These are phyloP conservation scores for Oscheius sp. DNA, from an alignment of 1,140 invertebrate species.

Conservation along the genomic window DNA sequence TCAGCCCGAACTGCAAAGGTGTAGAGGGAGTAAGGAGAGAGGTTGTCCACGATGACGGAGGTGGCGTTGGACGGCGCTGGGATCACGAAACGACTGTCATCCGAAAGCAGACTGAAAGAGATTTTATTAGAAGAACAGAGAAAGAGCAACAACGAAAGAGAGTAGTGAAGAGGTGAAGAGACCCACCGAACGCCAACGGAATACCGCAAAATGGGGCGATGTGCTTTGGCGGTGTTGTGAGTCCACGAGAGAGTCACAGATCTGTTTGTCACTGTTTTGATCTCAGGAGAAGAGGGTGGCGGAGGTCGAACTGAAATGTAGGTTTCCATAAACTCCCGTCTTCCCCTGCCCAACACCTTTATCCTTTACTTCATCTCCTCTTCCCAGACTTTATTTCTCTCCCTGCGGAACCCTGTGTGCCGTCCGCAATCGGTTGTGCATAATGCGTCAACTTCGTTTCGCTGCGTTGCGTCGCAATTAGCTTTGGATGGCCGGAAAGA, in stretches of 20 bases:
- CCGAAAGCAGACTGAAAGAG: slow-evolving; percentile 1
- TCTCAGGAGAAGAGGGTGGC: slow-evolving; percentile 47
- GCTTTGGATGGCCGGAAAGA: no score
- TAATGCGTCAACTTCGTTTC: no score
- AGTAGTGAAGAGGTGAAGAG: not conserved
- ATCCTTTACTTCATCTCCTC: no score
- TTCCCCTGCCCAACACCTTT: no score
- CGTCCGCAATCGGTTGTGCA: no score
- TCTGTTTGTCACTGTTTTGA: slow-evolving; percentile 47
- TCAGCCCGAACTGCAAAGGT: slow-evolving; percentile 53
- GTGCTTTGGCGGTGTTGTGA: slow-evolving; percentile 52
- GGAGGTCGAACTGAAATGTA: slow-evolving; percentile 49
- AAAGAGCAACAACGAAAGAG: not conserved
- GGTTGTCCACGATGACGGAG: slow-evolving; percentile 32
- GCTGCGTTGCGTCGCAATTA: no score
- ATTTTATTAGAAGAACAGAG: not conserved
- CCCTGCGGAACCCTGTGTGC: no score
- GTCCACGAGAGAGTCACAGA: slow-evolving; percentile 51
- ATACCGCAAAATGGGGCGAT: slow-evolving; percentile 52
- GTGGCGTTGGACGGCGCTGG: slow-evolving; percentile 31
- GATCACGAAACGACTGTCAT: slow-evolving; percentile 27
- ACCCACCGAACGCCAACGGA: slow-evolving; percentile 48
- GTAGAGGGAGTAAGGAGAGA: slow-evolving; percentile 22
- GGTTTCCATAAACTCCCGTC: slow-evolving; percentile 13
- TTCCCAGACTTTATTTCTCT: no score